Evolutionary conservation across 1,140 invertebrate species (phyloP), one percentile per base, ranked within the genome.

Genomic region (Phymorhynchus buccinoides): DNA sequence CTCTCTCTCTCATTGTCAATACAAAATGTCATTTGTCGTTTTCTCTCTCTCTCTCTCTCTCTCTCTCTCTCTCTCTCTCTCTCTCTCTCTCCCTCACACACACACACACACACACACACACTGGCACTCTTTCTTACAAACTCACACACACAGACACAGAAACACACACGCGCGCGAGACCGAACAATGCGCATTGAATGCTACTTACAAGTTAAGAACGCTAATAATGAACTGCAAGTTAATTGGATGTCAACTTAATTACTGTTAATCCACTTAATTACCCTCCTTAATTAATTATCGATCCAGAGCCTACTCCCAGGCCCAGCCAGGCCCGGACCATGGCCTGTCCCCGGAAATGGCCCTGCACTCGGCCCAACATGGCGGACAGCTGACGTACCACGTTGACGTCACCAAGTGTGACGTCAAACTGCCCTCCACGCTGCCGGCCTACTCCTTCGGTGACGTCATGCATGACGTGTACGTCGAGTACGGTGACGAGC

Each of bases 401-500:
- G 80, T 81, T 1, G 56, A 81, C 80, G 48, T 41, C 80, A 81
- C 0, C 52, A 62, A 52, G 22, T 81, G 80, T 81, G 52, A 68
- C 52, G 80, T 66, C 16, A 41, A 81, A 37, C 80, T 81, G 52
- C 80, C 80, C 16, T 3, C 7, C 32, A 41, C 42, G 14, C 4
- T 81, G 18, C 80, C 80, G 22, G 56, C 80, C 35, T 81, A 81
- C 62, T 81, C 80, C n/a, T 81, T 66, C 39, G 80, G 80, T 41
- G 80, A 81, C 56, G 80, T 81, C n/a, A 32, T 81, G 52, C 37
- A 62, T 22, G 80, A 81, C 52, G 48, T 66, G 32, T 81, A 66
- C 56, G 30, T 81, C 6, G 52, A 81, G 56, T 41, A 4, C 35
- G 30, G 12, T 14, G 27, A 30, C 35, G 80, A 81, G 30, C 35